phyloP scores from a whole-genome alignment of 2,888 invertebrate species.

The Oxytorus armatus region DNA sequence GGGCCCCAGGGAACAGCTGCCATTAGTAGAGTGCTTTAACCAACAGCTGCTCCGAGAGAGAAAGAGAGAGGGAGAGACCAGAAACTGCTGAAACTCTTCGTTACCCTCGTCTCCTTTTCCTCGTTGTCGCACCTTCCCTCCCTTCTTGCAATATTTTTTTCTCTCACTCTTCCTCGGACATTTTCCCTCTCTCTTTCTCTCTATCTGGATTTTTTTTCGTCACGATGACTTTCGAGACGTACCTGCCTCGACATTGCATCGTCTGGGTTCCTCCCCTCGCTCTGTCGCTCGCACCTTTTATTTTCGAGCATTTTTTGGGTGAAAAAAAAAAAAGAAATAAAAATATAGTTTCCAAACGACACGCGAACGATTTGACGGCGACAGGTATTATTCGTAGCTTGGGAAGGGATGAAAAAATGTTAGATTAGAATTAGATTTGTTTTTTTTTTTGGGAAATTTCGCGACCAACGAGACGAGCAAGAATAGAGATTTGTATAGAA shows the following conservation, averaged over 20 bases:
- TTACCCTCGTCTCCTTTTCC: conserved; percentile 41
- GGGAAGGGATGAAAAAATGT: no score
- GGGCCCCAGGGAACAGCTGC: conserved; percentile 80
- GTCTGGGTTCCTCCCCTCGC: background rate
- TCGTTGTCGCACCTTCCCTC: conserved; percentile 22
- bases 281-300: background rate
- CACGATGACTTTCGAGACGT: conserved; percentile 59
- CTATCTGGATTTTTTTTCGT: conserved; percentile 16
- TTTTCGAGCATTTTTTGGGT: background rate
- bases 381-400: no score
- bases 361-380: background rate
- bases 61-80: no score
- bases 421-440: no score
- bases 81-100: conserved; percentile 69
- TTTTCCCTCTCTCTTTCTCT: background rate
- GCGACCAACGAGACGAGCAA: no score
- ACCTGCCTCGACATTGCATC: conserved; percentile 49
- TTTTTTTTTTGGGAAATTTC: no score
- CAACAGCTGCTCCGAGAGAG: conserved; percentile 83
- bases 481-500: no score
- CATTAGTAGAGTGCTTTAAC: conserved; percentile 81
- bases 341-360: conserved; percentile 40
- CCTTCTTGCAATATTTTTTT: conserved; percentile 11
- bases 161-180: conserved; percentile 6
- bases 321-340: conserved; percentile 11